Percentiles rank a stretch among this genome's conserved stretches.
phyloP scores from a whole-genome alignment of 1,140 invertebrate species.

The Hylaeus volcanicus region DNA sequence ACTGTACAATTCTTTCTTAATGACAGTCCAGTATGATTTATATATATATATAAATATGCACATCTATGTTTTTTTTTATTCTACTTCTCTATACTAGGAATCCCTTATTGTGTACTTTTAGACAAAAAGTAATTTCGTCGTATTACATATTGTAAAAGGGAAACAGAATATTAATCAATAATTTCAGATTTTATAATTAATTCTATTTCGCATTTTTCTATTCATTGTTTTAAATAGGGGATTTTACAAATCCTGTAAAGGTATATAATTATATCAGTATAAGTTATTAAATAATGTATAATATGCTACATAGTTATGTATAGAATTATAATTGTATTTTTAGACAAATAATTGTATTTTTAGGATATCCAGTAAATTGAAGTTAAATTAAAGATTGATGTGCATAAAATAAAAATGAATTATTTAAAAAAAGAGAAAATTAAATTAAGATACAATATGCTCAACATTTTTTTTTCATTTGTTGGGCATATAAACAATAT shows the following conservation, averaged over 20 bases:
- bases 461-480: neutral
- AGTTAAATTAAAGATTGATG: neutral
- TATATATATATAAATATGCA: neutral
- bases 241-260: too few species aligned
- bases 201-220: too few species aligned
- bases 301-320: too few species aligned
- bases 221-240: too few species aligned
- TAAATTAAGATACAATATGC: neutral
- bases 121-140: neutral
- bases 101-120: neutral
- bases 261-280: too few species aligned
- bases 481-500: neutral
- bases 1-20: neutral
- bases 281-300: too few species aligned
- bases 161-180: neutral
- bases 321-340: too few species aligned
- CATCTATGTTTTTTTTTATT: conserved; percentile 10
- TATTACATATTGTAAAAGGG: neutral
- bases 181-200: too few species aligned
- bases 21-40: conserved; percentile 6
- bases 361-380: neutral
- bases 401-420: neutral
- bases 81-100: neutral
- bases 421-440: neutral
- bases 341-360: neutral